phyloP scores from a whole-genome alignment of 2,888 invertebrate species.

The Apamea sordens region DNA sequence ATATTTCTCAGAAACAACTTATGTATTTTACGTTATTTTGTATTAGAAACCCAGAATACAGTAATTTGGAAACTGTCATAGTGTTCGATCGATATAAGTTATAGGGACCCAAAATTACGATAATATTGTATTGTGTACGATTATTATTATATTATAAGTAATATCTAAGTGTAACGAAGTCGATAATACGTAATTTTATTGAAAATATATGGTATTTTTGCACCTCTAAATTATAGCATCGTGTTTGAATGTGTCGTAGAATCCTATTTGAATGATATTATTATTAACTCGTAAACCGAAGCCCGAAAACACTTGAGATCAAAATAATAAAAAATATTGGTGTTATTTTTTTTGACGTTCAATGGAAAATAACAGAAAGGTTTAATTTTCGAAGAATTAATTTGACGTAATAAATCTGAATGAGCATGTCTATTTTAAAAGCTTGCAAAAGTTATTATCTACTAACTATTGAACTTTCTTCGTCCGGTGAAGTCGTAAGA shows the following conservation, averaged over 20 bases:
- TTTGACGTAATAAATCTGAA: not conserved
- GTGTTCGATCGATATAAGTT: conserved; percentile 57
- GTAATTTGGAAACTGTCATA: conserved; percentile 46
- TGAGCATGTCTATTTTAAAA: not conserved
- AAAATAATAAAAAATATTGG: conserved; percentile 1
- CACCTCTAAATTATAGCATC: conserved; percentile 46
- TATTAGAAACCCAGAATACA: conserved; percentile 49
- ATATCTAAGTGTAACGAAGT: conserved; percentile 40
- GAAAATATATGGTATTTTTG: conserved; percentile 57
- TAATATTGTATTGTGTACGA: conserved; percentile 58
- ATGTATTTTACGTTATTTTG: conserved; percentile 51
- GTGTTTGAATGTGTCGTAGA: conserved; percentile 40
- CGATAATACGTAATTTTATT: conserved; percentile 59
- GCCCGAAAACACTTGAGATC: not conserved
- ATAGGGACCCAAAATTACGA: conserved; percentile 67
- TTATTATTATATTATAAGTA: conserved; percentile 31
- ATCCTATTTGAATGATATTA: conserved; percentile 29
- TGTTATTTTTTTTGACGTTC: not conserved
- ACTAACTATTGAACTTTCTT: not conserved
- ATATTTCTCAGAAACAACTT: conserved; percentile 46
- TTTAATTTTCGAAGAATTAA: not conserved
- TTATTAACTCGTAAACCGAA: not conserved
- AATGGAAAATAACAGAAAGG: not conserved
- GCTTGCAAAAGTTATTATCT: not conserved
- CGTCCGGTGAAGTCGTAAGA: not conserved